Conservation (phyloP, 2,888 invertebrate genomes). For the Hermaeophaga mercurialis region DNA sequence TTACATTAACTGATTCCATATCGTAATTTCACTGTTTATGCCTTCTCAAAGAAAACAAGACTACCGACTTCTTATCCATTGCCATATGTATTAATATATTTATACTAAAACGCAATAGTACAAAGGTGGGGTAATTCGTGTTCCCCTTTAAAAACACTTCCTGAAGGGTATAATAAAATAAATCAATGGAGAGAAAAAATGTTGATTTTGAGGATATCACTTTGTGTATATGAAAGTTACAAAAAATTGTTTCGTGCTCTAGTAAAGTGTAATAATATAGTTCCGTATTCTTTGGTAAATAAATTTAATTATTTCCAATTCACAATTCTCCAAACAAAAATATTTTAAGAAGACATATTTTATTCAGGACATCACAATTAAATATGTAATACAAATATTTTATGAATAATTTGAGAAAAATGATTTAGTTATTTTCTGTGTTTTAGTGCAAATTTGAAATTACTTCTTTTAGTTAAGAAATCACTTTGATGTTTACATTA, state of each 20-base stretch:
- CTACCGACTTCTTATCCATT: constrained; percentile 1
- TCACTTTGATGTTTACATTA: too few relatives aligned
- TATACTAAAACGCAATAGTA: background rate
- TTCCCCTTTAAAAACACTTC: background rate
- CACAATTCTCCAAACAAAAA: too few relatives aligned
- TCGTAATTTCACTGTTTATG: constrained; percentile 5
- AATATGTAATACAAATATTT: too few relatives aligned
- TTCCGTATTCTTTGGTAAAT: background rate
- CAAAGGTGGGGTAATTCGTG: background rate
- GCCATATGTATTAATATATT: background rate
- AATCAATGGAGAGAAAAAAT: constrained; percentile 11
- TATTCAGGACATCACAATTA: too few relatives aligned
- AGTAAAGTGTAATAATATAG: background rate
- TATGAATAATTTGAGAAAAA: too few relatives aligned
- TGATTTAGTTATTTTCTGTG: too few relatives aligned
- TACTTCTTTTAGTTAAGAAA: too few relatives aligned
- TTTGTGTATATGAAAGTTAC: background rate
- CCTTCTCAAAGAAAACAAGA: background rate
- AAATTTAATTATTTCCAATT: too few relatives aligned
- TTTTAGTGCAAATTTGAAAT: too few relatives aligned
- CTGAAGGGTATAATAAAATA: constrained; percentile 7
- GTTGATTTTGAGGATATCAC: background rate
- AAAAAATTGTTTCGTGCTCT: background rate
- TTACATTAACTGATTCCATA: constrained; percentile 6
- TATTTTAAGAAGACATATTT: too few relatives aligned